Evolutionary conservation across 2,888 invertebrate genomes (phyloP).

Genomic region (Tuberolachnus salignus): DNA sequence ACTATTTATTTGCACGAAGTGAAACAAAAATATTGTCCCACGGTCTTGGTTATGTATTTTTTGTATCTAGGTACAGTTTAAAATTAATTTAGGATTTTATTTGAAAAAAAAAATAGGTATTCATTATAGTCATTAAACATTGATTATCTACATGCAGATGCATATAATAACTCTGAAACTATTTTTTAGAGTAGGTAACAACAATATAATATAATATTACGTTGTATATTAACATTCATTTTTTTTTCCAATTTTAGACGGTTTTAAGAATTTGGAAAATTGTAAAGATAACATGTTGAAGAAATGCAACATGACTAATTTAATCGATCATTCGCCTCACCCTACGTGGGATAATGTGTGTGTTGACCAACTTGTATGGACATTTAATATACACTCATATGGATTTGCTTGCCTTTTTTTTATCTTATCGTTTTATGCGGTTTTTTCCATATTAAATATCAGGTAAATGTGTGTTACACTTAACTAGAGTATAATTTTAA

Average conservation of each 20-base stretch:
- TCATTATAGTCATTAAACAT: too few relatives aligned
- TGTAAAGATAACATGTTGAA: conserved; percentile 43
- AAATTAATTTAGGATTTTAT: too few relatives aligned
- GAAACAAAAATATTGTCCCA: too few relatives aligned
- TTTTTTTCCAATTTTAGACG: conserved; percentile 27
- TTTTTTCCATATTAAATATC: conserved; percentile 67
- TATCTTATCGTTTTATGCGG: conserved; percentile 66
- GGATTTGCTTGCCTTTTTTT: conserved; percentile 67
- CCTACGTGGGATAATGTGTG: conserved; percentile 58
- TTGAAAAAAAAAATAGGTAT: too few relatives aligned
- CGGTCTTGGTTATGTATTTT: too few relatives aligned
- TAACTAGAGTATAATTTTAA: too few relatives aligned
- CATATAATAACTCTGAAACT: too few relatives aligned
- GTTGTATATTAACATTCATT: background rate
- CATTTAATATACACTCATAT: conserved; percentile 67
- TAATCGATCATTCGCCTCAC: conserved; percentile 43
- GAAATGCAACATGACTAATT: conserved; percentile 32
- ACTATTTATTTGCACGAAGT: too few relatives aligned
- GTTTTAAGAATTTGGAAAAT: conserved; percentile 39
- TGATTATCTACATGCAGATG: too few relatives aligned
- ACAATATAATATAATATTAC: too few relatives aligned
- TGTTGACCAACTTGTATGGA: conserved; percentile 63
- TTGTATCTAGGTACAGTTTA: too few relatives aligned
- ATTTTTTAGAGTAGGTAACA: too few relatives aligned
- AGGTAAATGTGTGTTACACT: conserved; percentile 62